These are phyloP conservation scores for Cotesia vestalis DNA, from an alignment of 1,140 invertebrate species.

Conservation along the genomic window DNA sequence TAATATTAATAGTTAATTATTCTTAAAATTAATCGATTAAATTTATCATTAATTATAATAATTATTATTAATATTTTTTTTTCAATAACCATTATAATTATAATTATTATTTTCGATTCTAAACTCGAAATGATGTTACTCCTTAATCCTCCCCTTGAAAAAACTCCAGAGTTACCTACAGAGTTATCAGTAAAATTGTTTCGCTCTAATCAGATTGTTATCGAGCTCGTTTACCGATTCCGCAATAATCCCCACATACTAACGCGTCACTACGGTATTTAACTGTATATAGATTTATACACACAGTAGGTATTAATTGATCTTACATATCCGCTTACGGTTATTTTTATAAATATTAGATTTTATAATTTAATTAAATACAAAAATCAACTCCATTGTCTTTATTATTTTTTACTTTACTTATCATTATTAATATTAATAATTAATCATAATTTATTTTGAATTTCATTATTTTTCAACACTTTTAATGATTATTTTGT, in stretches of 20 bases:
- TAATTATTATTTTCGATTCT: conserved; percentile 1
- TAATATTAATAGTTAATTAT: conserved; percentile 19
- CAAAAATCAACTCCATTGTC: conserved; percentile 45
- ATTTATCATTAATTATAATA: background rate
- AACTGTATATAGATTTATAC: background rate
- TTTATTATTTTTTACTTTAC: conserved; percentile 1
- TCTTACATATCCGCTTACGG: conserved; percentile 7
- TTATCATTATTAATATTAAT: conserved; percentile 11
- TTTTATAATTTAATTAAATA: conserved; percentile 39
- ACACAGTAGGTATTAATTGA: too few species aligned
- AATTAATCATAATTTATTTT: conserved; percentile 16
- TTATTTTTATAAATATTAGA: conserved; percentile 18
- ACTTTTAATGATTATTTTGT: conserved; percentile 21
- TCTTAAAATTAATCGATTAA: background rate
- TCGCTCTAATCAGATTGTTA: conserved; percentile 15
- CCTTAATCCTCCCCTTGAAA: conserved; percentile 16
- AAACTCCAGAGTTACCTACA: background rate
- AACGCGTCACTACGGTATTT: conserved; percentile 16
- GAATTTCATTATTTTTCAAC: conserved; percentile 27
- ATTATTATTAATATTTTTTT: conserved; percentile 1
- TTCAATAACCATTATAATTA: background rate
- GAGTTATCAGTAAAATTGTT: background rate
- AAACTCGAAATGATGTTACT: conserved; percentile 23
- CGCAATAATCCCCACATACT: conserved; percentile 15
- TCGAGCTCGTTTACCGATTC: conserved; percentile 20